These are phyloP conservation scores for Drosophila fungiperda DNA, from an alignment of 2,888 invertebrate species.

Conservation along the genomic window DNA sequence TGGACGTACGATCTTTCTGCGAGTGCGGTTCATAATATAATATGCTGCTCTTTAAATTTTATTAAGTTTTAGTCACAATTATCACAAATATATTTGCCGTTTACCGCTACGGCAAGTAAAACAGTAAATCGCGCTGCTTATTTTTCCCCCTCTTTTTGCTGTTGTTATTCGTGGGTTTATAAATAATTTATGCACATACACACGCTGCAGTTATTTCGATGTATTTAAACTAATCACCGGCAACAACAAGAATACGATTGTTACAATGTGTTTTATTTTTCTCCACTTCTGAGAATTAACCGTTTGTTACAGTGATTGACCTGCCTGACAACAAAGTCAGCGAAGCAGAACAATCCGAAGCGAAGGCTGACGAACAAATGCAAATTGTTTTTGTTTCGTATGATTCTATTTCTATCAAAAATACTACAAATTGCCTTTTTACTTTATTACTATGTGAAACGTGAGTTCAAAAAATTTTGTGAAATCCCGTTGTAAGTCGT, in stretches of 20 bases:
- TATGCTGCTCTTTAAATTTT: conserved; percentile 8
- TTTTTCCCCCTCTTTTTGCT: neutral
- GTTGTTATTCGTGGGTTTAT: conserved; percentile 24
- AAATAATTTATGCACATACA: conserved; percentile 30
- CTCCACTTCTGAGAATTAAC: conserved; percentile 44
- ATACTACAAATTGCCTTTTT: conserved; percentile 19
- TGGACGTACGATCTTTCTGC: conserved; percentile 85
- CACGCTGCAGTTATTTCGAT: conserved; percentile 7
- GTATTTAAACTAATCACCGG: conserved; percentile 23
- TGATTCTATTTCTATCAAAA: conserved; percentile 3
- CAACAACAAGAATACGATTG: conserved; percentile 33
- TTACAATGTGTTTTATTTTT: conserved; percentile 36
- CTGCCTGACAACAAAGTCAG: conserved; percentile 22
- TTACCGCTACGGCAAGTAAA: conserved; percentile 52
- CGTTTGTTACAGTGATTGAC: conserved; percentile 49
- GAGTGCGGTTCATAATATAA: conserved; percentile 83
- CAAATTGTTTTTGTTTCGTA: conserved; percentile 20
- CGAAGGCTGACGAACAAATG: conserved; percentile 18
- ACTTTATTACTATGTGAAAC: conserved; percentile 32
- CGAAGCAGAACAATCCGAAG: conserved; percentile 5
- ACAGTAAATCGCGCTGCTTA: conserved; percentile 12
- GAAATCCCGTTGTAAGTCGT: conserved; percentile 19
- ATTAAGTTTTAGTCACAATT: conserved; percentile 26
- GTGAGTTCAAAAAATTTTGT: conserved; percentile 1
- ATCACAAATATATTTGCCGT: conserved; percentile 28